These are phyloP conservation scores for Heliconius nattereri DNA, from an alignment of 1,140 invertebrate genomes.

Conservation along the genomic window DNA sequence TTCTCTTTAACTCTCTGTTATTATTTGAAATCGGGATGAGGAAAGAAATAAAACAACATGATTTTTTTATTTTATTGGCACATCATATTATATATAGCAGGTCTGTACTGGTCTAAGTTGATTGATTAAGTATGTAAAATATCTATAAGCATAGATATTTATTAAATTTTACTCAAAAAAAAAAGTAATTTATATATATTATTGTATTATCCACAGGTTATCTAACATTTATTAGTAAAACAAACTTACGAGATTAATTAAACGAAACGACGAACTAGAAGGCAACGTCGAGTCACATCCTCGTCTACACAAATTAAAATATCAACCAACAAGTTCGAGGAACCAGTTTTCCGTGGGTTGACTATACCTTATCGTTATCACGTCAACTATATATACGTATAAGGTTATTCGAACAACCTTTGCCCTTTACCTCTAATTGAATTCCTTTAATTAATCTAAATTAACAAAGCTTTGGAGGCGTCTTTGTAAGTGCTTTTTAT, in stretches of 20 bases:
- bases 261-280: neutral
- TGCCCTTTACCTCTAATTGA: constrained; percentile 17
- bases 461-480: constrained; percentile 48
- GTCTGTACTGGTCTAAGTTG: too few species aligned
- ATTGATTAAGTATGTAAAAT: too few species aligned
- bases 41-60: too few species aligned
- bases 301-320: constrained; percentile 4
- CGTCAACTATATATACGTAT: neutral
- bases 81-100: too few species aligned
- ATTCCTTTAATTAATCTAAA: constrained; percentile 65
- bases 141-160: neutral
- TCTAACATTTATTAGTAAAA: neutral
- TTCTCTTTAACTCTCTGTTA: too few species aligned
- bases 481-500: constrained; percentile 69
- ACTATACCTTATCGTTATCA: constrained; percentile 19
- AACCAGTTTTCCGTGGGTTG: neutral
- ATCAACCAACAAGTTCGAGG: constrained; percentile 7
- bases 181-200: too few species aligned
- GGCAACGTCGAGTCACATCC: neutral
- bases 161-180: neutral
- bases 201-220: neutral
- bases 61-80: too few species aligned
- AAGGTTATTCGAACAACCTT: neutral
- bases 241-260: neutral
- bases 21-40: neutral